These are phyloP conservation scores for Chironomus tepperi DNA, from an alignment of 1,140 invertebrate genomes.

Conservation along the genomic window DNA sequence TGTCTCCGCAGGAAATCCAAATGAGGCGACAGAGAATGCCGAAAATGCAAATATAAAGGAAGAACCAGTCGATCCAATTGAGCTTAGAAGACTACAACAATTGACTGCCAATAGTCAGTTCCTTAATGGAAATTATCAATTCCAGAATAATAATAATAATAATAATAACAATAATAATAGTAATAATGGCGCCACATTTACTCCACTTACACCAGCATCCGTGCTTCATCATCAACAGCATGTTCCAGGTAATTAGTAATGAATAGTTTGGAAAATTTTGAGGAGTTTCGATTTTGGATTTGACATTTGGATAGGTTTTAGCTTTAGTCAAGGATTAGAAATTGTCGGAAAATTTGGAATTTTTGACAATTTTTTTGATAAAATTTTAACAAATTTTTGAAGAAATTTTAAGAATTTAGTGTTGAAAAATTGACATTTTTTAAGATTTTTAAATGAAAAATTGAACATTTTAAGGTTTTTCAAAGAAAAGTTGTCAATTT, in stretches of 20 bases:
- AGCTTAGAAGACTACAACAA: conserved; percentile 51
- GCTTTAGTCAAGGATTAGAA: too few relatives aligned
- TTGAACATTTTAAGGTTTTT: too few relatives aligned
- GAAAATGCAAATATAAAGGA: conserved; percentile 66
- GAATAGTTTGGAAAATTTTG: neutral
- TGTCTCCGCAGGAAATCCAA: too few relatives aligned
- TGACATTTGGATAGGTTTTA: too few relatives aligned
- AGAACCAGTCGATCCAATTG: conserved; percentile 68
- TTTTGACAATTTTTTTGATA: too few relatives aligned
- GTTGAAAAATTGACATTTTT: too few relatives aligned
- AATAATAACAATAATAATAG: conserved; percentile 39
- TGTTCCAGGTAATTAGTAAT: conserved; percentile 28
- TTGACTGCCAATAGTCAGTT: conserved; percentile 35
- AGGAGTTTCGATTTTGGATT: too few relatives aligned
- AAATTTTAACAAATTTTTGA: too few relatives aligned
- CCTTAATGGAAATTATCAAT: conserved; percentile 40
- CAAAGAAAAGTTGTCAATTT: too few relatives aligned
- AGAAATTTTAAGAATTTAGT: too few relatives aligned
- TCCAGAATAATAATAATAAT: conserved; percentile 35
- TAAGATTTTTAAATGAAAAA: too few relatives aligned
- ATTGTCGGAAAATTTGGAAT: too few relatives aligned
- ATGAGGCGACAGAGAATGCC: conserved; percentile 35
- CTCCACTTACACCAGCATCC: conserved; percentile 57
- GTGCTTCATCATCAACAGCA: conserved; percentile 44
- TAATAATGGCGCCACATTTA: conserved; percentile 48